These are phyloP conservation scores for Charina bottae DNA, from an alignment of 2,113 vertebrate genomes.

Conservation along the genomic window DNA sequence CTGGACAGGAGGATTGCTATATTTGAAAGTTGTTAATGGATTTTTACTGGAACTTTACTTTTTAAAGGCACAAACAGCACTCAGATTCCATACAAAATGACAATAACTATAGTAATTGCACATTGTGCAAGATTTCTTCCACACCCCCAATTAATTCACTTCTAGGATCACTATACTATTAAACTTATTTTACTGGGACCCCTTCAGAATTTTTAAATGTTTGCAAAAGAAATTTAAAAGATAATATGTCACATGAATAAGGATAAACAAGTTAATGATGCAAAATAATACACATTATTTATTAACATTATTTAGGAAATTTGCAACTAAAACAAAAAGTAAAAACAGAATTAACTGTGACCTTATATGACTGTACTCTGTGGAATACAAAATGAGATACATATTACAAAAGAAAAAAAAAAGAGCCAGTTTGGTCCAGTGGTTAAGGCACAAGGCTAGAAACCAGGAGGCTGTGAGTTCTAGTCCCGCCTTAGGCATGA, in stretches of 20 bases:
- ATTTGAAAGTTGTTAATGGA: constrained; percentile 82
- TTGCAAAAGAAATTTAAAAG: constrained; percentile 6
- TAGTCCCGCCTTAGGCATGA: too few relatives aligned
- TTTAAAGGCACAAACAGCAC: constrained; percentile 75
- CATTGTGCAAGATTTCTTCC: constrained; percentile 5
- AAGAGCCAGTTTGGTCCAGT: too few relatives aligned
- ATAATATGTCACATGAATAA: not conserved
- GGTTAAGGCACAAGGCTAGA: too few relatives aligned
- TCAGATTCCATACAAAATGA: constrained; percentile 46
- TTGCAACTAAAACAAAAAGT: not conserved
- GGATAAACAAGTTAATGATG: not conserved
- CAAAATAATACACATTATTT: constrained; percentile 2
- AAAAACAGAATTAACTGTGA: not conserved
- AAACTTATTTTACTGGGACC: constrained; percentile 33
- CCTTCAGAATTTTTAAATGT: constrained; percentile 34
- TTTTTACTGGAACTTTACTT: constrained; percentile 80
- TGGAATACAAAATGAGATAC: not conserved
- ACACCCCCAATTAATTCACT: not conserved
- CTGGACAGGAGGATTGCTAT: constrained; percentile 82
- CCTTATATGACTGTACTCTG: not conserved
- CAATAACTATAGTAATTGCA: constrained; percentile 28
- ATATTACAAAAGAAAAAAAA: not conserved
- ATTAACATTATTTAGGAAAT: constrained; percentile 10
- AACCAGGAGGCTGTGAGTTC: too few relatives aligned
- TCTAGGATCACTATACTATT: not conserved